These are phyloP conservation scores for Periophthalmodon schlosseri DNA, from an alignment of 2,113 vertebrate species.

Conservation along the genomic window DNA sequence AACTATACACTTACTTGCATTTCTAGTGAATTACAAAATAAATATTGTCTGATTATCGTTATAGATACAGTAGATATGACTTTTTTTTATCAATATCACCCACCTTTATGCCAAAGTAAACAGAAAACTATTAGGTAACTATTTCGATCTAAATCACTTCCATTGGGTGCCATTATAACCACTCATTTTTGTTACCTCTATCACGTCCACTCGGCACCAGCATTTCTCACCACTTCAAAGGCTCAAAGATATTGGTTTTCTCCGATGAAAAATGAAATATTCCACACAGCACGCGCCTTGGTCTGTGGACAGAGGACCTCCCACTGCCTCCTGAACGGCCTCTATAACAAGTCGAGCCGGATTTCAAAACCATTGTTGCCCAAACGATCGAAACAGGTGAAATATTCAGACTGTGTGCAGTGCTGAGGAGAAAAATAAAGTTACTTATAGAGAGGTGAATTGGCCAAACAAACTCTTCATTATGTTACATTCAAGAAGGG, in stretches of 20 bases:
- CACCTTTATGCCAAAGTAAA: no score
- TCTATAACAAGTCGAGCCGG: not conserved
- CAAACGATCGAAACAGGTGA: not conserved
- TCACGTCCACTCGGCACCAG: not conserved
- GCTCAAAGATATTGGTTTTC: constrained; percentile 23
- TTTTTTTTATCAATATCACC: no score
- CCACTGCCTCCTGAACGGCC: constrained; percentile 28
- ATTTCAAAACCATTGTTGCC: constrained; percentile 4
- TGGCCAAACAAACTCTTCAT: not conserved
- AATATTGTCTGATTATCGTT: no score
- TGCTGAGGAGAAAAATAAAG: not conserved
- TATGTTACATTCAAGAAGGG: no score
- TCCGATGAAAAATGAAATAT: constrained; percentile 28
- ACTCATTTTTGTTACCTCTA: not conserved
- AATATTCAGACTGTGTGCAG: constrained; percentile 2
- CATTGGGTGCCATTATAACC: not conserved
- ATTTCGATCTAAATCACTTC: not conserved
- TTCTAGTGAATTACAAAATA: no score
- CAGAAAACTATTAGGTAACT: no score
- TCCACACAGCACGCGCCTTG: constrained; percentile 24
- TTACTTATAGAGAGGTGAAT: not conserved
- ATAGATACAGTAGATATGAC: no score
- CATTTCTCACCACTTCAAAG: constrained; percentile 28
- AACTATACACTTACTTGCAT: no score
- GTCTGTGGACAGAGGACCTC: constrained; percentile 28